A percentile compares a stretch with the other conserved stretches of the same genome.
Conservation (phyloP, 2,888 invertebrate genomes). For the Spisula solida region DNA sequence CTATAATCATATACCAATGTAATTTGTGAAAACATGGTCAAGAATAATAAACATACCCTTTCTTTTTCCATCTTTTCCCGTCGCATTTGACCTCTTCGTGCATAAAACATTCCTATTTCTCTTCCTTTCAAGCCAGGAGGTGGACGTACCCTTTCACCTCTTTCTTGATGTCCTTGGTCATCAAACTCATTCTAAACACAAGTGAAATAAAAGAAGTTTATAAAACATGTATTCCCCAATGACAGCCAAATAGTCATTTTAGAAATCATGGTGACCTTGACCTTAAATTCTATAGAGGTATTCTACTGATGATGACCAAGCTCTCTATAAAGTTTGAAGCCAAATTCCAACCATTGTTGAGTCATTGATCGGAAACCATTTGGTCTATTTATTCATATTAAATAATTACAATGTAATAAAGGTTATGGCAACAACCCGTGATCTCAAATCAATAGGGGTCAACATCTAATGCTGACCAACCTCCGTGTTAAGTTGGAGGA, state of each 20-base stretch:
- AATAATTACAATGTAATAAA: background rate
- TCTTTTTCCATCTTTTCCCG: constrained; percentile 68
- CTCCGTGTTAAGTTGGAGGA: no score
- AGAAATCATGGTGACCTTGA: no score
- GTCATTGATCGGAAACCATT: no score
- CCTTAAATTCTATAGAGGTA: no score
- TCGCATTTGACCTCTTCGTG: constrained; percentile 72
- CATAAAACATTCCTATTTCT: constrained; percentile 86
- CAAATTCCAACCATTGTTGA: background rate
- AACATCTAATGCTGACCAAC: no score
- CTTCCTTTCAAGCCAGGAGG: constrained; percentile 78
- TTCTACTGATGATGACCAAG: no score
- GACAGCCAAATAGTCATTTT: background rate
- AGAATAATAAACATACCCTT: constrained; percentile 49
- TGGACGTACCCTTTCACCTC: constrained; percentile 32
- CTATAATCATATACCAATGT: background rate
- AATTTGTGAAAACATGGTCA: background rate
- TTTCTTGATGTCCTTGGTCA: background rate
- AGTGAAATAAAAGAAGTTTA: background rate
- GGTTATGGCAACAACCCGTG: background rate
- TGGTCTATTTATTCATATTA: no score
- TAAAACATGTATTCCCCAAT: background rate
- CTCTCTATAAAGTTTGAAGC: no score
- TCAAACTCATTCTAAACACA: background rate
- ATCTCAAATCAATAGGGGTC: background rate